Conservation (phyloP, 2,888 invertebrate genomes). For the Morpho achilles region DNA sequence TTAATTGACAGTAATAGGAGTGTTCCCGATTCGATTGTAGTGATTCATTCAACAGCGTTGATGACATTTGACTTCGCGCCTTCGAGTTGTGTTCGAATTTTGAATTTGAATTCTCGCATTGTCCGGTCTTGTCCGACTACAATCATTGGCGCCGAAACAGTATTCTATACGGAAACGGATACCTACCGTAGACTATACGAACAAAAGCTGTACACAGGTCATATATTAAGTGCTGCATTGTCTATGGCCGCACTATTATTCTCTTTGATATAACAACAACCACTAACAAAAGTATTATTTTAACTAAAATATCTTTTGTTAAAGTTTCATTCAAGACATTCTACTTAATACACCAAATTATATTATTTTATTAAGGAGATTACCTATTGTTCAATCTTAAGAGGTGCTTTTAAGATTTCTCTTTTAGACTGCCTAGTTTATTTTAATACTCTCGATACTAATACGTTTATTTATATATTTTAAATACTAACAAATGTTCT, state of each 20-base stretch:
- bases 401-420: no score
- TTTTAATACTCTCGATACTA: no score
- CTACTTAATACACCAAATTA: no score
- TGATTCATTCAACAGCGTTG: conserved; percentile 49
- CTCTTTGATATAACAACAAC: conserved; percentile 2
- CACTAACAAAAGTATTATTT: background rate
- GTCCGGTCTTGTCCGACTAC: conserved; percentile 27
- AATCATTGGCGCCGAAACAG: conserved; percentile 7
- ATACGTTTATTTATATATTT: no score
- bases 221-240: conserved; percentile 1
- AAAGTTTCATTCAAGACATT: no score
- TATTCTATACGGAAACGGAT: background rate
- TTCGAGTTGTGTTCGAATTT: conserved; percentile 33
- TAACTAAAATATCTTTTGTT: no score
- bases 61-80: conserved; percentile 42
- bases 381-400: no score
- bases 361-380: background rate
- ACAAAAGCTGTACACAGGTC: background rate
- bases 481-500: no score
- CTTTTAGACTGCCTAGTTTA: no score
- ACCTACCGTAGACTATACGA: background rate
- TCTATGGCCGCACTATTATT: background rate
- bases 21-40: conserved; percentile 44
- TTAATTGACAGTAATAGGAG: conserved; percentile 21
- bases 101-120: conserved; percentile 37